Evolutionary conservation across 1,140 invertebrate genomes (phyloP).

Genomic region (Muscidifurax raptorellus): DNA sequence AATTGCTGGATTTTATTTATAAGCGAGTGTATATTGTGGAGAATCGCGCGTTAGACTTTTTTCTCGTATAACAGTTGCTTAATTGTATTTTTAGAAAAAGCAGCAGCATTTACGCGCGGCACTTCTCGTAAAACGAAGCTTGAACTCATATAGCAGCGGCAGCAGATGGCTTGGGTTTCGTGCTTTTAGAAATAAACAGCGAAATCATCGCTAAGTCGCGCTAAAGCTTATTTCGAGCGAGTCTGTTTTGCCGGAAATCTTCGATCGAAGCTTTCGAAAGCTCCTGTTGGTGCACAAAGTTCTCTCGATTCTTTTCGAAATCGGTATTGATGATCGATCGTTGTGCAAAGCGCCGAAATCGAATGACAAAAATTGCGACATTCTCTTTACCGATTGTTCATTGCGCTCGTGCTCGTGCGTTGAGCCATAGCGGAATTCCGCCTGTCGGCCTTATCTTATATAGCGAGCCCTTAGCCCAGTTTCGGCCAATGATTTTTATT

Average conservation of each 20-base stretch:
- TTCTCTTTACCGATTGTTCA: background rate
- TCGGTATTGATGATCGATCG: background rate
- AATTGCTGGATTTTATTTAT: too few relatives aligned
- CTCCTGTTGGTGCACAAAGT: too few relatives aligned
- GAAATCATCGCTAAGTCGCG: background rate
- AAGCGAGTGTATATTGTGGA: too few relatives aligned
- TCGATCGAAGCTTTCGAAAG: background rate
- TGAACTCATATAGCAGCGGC: background rate
- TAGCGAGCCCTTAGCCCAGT: slow-evolving; percentile 39
- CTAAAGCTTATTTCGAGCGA: background rate
- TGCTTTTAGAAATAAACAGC: slow-evolving; percentile 50
- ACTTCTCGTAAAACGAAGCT: too few relatives aligned
- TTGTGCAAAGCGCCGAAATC: background rate
- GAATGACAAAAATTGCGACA: slow-evolving; percentile 20
- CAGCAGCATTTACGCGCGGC: too few relatives aligned
- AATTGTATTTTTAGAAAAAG: too few relatives aligned
- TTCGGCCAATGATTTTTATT: background rate
- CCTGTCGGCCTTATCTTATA: slow-evolving; percentile 6
- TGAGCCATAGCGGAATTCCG: slow-evolving; percentile 9
- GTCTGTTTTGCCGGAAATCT: slow-evolving; percentile 3
- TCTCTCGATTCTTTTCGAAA: background rate
- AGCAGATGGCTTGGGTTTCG: slow-evolving; percentile 44
- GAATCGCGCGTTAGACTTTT: too few relatives aligned
- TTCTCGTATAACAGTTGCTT: too few relatives aligned
- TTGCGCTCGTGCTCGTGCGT: too few relatives aligned